Conservation (phyloP, 1,140 invertebrate species). For the Littorina saxatilis region DNA sequence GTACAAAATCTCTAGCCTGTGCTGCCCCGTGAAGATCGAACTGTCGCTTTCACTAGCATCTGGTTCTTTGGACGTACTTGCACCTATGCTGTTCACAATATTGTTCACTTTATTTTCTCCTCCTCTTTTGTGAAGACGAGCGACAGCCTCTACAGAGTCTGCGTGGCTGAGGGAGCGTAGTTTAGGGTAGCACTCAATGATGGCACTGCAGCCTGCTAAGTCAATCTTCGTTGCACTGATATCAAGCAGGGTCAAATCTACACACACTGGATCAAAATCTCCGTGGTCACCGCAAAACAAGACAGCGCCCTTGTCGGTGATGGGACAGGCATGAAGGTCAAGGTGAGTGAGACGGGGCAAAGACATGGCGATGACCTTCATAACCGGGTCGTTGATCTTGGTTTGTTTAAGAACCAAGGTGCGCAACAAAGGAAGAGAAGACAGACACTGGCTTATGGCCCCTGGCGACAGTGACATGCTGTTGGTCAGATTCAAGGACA, state of each 20-base stretch:
- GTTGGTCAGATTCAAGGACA: constrained; percentile 33
- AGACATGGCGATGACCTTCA: background rate
- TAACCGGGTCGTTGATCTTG: constrained; percentile 23
- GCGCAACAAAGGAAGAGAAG: constrained; percentile 14
- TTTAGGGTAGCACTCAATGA: constrained; percentile 16
- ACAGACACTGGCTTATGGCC: constrained; percentile 18
- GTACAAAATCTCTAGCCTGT: constrained; percentile 26
- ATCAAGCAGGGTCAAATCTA: constrained; percentile 24
- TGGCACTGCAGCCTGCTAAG: constrained; percentile 7
- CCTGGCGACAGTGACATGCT: constrained; percentile 5
- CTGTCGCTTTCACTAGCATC: background rate
- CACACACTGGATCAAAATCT: constrained; percentile 23
- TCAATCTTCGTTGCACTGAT: constrained; percentile 40
- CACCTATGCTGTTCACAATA: background rate
- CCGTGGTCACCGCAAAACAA: constrained; percentile 16
- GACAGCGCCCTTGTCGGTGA: constrained; percentile 32
- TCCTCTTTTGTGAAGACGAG: background rate
- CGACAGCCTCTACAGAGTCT: constrained; percentile 36
- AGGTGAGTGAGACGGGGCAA: constrained; percentile 16
- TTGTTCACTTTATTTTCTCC: constrained; percentile 13
- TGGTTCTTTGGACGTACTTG: too few species aligned
- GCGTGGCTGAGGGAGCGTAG: constrained; percentile 21
- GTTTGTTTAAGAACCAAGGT: constrained; percentile 16
- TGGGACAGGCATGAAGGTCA: constrained; percentile 36
- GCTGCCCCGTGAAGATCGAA: background rate